Conservation (phyloP, 2,888 invertebrate genomes). For the Encarsia formosa region DNA sequence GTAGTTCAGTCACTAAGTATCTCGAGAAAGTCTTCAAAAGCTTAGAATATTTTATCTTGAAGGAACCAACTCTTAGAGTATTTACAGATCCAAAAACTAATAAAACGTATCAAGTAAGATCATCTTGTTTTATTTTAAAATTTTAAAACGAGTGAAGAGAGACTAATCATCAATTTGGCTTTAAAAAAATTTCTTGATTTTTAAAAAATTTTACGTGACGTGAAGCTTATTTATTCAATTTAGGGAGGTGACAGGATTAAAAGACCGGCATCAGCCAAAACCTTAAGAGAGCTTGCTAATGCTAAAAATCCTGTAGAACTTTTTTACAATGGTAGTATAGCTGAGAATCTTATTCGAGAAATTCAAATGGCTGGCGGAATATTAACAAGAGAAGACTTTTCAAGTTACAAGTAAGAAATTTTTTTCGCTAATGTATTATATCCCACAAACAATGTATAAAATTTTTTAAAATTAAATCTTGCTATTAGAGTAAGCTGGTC, state of each 20-base stretch:
- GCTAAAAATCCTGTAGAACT: conserved; percentile 62
- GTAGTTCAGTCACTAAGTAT: conserved; percentile 67
- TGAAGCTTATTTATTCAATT: not conserved
- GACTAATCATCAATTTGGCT: too few species aligned
- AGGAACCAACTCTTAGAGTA: conserved; percentile 59
- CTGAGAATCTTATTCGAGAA: conserved; percentile 64
- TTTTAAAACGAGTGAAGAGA: too few species aligned
- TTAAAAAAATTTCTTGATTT: not conserved
- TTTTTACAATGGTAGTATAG: conserved; percentile 73
- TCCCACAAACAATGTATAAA: too few species aligned
- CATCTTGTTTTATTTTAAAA: too few species aligned
- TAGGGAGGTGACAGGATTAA: conserved; percentile 61
- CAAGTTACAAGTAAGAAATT: conserved; percentile 63
- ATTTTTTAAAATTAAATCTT: too few species aligned
- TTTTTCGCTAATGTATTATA: too few species aligned
- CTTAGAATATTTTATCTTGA: conserved; percentile 55
- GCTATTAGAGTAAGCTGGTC: conserved; percentile 63
- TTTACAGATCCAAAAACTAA: conserved; percentile 42
- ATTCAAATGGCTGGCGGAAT: conserved; percentile 69
- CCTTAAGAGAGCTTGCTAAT: conserved; percentile 60
- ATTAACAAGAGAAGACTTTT: conserved; percentile 73
- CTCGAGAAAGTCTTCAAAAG: conserved; percentile 58
- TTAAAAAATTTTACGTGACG: too few species aligned
- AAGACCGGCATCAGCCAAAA: conserved; percentile 64
- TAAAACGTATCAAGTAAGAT: conserved; percentile 38